phyloP scores from a whole-genome alignment of 1,140 invertebrate species.

The Leptinotarsa texana region DNA sequence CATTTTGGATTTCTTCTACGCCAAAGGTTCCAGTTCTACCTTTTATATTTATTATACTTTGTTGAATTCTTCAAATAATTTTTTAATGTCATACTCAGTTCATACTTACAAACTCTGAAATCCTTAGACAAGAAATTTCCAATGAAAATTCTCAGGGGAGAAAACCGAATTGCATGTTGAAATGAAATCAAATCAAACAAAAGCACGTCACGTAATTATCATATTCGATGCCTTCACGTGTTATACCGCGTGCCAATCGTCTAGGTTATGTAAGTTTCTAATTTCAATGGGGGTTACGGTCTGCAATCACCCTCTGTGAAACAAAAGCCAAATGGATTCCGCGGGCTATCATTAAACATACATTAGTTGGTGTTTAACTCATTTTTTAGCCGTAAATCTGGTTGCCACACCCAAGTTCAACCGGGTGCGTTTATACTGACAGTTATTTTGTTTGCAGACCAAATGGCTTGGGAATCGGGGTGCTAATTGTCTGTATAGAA shows the following conservation, averaged over 20 bases:
- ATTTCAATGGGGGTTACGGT: constrained; percentile 3
- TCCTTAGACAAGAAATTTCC: no score
- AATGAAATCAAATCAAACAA: constrained; percentile 13
- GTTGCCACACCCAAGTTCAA: constrained; percentile 34
- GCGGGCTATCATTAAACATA: constrained; percentile 36
- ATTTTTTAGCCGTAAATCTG: constrained; percentile 30
- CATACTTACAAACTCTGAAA: no score
- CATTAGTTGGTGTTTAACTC: constrained; percentile 38
- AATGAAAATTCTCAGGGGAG: background rate
- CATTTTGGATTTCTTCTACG: no score
- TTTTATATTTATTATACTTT: no score
- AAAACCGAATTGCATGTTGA: background rate
- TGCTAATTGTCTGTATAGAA: constrained; percentile 3
- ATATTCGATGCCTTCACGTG: constrained; percentile 20
- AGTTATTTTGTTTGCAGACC: constrained; percentile 22
- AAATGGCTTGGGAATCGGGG: constrained; percentile 20
- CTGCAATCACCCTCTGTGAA: constrained; percentile 24
- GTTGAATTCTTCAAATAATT: no score
- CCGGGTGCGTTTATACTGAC: constrained; percentile 16
- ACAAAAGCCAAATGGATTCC: constrained; percentile 29
- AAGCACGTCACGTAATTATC: constrained; percentile 8
- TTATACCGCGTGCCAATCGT: background rate
- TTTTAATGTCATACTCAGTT: no score
- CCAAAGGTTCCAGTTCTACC: no score
- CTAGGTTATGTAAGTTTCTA: constrained; percentile 19